phyloP scores from a whole-genome alignment of 1,140 invertebrate genomes.

The Pararge aegeria region DNA sequence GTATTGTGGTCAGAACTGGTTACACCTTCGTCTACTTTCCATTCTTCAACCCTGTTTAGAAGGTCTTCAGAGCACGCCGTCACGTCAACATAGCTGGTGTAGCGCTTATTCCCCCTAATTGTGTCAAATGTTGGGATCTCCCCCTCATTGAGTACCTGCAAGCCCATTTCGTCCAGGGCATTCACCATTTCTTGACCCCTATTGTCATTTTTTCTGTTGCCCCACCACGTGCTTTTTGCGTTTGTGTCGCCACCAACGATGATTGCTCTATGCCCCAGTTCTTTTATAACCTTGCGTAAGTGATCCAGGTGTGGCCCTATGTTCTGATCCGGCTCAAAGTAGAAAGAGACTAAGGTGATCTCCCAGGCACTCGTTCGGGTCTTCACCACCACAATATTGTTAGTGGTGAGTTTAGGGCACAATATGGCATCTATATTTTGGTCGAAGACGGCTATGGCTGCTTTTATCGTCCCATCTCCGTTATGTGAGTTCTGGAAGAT shows the following conservation, averaged over 20 bases:
- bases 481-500: constrained; percentile 6
- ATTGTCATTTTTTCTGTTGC: constrained; percentile 5
- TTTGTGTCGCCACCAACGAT: constrained; percentile 31
- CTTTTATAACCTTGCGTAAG: background rate
- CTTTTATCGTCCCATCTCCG: constrained; percentile 11
- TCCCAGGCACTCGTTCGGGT: constrained; percentile 9
- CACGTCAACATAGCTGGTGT: constrained; percentile 22
- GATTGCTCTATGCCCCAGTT: background rate
- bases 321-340: constrained; percentile 5
- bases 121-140: constrained; percentile 29
- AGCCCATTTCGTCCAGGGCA: constrained; percentile 16
- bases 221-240: constrained; percentile 36
- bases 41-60: background rate
- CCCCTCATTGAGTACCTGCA: constrained; percentile 29
- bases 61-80: constrained; percentile 18
- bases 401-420: constrained; percentile 12
- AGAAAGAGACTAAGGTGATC: constrained; percentile 8
- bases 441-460: constrained; percentile 19
- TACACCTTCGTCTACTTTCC: constrained; percentile 1
- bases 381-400: constrained; percentile 15
- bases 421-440: background rate
- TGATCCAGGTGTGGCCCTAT: constrained; percentile 8
- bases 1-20: constrained; percentile 20
- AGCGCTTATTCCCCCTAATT: constrained; percentile 17
- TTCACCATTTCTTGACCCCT: constrained; percentile 15